Evolutionary conservation across 2,888 invertebrate genomes (phyloP).

Genomic region (Heterodera filipjevi): DNA sequence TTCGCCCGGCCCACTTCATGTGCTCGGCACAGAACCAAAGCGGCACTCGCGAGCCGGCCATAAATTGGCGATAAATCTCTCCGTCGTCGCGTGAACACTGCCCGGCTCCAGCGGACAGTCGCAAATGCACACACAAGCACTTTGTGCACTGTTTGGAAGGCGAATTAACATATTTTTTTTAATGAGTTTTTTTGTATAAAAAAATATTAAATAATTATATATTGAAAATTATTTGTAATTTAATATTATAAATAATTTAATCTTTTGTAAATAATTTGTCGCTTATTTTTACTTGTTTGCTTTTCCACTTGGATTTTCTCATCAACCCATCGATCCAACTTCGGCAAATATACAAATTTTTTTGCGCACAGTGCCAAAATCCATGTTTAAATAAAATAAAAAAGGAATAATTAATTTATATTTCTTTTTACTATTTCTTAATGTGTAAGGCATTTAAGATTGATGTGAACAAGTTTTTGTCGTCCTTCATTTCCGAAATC

Average conservation of each 20-base stretch:
- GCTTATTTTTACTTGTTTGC: constrained; percentile 16
- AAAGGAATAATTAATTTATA: no score
- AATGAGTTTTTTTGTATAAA: no score
- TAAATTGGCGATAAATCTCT: constrained; percentile 33
- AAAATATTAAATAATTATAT: no score
- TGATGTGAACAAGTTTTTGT: background rate
- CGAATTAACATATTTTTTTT: no score
- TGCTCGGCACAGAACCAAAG: constrained; percentile 35
- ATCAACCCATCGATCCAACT: constrained; percentile 26
- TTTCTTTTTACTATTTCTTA: no score
- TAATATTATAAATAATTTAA: background rate
- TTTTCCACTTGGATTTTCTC: constrained; percentile 26
- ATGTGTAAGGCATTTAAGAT: no score
- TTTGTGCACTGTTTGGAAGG: constrained; percentile 32
- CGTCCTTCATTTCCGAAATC: no score
- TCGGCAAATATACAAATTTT: constrained; percentile 22
- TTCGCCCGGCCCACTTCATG: constrained; percentile 38
- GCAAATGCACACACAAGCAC: constrained; percentile 36
- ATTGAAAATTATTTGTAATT: no score
- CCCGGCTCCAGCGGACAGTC: constrained; percentile 31
- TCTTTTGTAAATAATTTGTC: no score
- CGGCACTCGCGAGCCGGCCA: constrained; percentile 15
- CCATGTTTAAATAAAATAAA: background rate
- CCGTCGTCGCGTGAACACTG: constrained; percentile 31
- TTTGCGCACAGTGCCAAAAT: constrained; percentile 12